Conservation (phyloP, 2,888 invertebrate genomes). For the Ganaspis brasiliensis region DNA sequence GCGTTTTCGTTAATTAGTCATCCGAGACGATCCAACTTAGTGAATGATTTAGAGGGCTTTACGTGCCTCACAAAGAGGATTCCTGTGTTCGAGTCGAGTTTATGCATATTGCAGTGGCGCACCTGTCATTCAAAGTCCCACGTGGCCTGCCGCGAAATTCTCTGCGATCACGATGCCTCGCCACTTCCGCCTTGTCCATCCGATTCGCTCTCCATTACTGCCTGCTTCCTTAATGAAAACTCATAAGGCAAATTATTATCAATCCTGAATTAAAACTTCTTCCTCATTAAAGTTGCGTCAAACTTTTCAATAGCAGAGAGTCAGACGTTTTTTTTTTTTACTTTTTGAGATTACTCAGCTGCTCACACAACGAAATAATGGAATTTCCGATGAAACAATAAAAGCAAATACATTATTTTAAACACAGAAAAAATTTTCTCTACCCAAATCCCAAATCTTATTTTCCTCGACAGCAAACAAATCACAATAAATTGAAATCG, state of each 20-base stretch:
- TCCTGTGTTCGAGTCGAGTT: slow-evolving; percentile 75
- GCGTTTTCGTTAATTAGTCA: slow-evolving; percentile 72
- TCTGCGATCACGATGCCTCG: slow-evolving; percentile 49
- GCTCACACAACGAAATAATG: no score
- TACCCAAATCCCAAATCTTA: no score
- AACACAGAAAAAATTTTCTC: no score
- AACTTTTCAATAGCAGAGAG: no score
- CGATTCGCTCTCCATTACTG: slow-evolving; percentile 47
- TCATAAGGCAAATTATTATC: background rate
- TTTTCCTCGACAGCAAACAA: no score
- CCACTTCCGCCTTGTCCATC: slow-evolving; percentile 50
- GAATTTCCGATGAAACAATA: no score
- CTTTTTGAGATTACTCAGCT: no score
- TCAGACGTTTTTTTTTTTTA: no score
- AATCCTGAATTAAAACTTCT: background rate
- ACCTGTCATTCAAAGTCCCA: slow-evolving; percentile 75
- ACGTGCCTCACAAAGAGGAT: slow-evolving; percentile 76
- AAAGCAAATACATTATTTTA: no score
- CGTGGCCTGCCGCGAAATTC: slow-evolving; percentile 40
- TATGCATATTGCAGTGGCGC: slow-evolving; percentile 78
- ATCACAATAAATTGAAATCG: no score
- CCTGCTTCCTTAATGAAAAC: slow-evolving; percentile 33
- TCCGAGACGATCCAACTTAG: slow-evolving; percentile 72
- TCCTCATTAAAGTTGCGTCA: background rate
- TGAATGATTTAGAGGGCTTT: slow-evolving; percentile 75